Conservation (phyloP, 23 tunicate genomes). For the Ciona savignyi region DNA sequence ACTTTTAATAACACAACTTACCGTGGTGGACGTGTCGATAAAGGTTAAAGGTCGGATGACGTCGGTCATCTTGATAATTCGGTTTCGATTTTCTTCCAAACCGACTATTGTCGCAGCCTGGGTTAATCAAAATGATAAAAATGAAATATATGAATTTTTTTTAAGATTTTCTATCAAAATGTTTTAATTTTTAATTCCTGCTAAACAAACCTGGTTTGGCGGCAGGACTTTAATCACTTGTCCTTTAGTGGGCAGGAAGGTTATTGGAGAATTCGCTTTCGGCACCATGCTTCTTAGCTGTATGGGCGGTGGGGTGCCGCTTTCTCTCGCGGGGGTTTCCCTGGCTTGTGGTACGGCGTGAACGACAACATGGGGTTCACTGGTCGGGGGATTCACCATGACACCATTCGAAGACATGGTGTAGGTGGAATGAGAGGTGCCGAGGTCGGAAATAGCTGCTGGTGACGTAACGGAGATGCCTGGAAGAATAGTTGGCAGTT, state of each 20-base stretch:
- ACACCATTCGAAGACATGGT: neutral
- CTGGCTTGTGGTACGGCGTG: neutral
- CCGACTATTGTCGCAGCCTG: conserved; percentile 25
- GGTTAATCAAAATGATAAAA: too few species aligned
- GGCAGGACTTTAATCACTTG: conserved; percentile 74
- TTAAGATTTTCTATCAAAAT: too few species aligned
- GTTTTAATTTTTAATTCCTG: too few species aligned
- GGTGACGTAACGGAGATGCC: too few species aligned
- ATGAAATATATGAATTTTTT: too few species aligned
- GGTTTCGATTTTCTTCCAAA: conserved; percentile 18
- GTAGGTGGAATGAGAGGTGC: too few species aligned
- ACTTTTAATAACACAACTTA: too few species aligned
- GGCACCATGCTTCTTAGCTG: conserved; percentile 63
- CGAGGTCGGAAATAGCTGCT: too few species aligned
- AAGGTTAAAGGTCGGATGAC: conserved; percentile 17
- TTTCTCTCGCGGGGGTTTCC: neutral
- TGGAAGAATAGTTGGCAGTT: too few species aligned
- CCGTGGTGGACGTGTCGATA: neutral
- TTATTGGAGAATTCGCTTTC: conserved; percentile 55
- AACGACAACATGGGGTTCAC: neutral
- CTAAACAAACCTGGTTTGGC: conserved; percentile 67
- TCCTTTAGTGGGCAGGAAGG: conserved; percentile 68
- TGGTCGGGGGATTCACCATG: neutral
- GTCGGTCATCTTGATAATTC: conserved; percentile 66
- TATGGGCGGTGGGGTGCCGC: conserved; percentile 52